These are phyloP conservation scores for Eueremaeus valkanovi DNA, from an alignment of 2,888 invertebrate species.

Conservation along the genomic window DNA sequence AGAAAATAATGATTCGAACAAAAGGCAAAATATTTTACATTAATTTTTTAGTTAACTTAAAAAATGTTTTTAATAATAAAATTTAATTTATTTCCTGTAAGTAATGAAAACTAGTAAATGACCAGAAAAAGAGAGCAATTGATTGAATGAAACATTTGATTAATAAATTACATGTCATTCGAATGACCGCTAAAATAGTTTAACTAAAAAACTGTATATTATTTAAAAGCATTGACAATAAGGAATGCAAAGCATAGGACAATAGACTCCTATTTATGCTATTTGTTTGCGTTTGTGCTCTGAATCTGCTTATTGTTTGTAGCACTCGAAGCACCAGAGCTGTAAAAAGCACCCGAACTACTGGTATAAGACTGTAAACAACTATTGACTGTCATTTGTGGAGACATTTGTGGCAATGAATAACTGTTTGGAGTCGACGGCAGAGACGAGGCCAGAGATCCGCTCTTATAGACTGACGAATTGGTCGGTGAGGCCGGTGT, in stretches of 20 bases:
- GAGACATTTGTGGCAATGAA: not conserved
- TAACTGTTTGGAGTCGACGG: not conserved
- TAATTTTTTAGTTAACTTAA: not conserved
- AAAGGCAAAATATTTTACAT: too few species aligned
- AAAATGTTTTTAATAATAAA: not conserved
- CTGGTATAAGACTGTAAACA: not conserved
- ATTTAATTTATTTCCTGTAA: not conserved
- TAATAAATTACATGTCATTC: conserved; percentile 1
- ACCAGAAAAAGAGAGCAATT: conserved; percentile 2
- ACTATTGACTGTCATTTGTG: not conserved
- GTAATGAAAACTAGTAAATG: conserved; percentile 5
- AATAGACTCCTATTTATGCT: not conserved
- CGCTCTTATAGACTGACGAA: not conserved
- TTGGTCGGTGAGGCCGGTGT: not conserved
- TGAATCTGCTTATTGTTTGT: not conserved
- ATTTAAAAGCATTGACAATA: too few species aligned
- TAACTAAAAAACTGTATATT: not conserved
- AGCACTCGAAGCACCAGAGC: not conserved
- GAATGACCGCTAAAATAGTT: not conserved
- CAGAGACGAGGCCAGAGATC: not conserved
- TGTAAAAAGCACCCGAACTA: not conserved
- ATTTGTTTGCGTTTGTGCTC: not conserved
- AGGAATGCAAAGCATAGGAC: not conserved
- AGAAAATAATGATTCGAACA: too few species aligned
- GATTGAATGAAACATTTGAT: not conserved